A percentile compares a stretch with the other conserved stretches of the same genome.
Conservation (phyloP, 2,797 vertebrate genomes). For the Phrynocephalus forsythii region DNA sequence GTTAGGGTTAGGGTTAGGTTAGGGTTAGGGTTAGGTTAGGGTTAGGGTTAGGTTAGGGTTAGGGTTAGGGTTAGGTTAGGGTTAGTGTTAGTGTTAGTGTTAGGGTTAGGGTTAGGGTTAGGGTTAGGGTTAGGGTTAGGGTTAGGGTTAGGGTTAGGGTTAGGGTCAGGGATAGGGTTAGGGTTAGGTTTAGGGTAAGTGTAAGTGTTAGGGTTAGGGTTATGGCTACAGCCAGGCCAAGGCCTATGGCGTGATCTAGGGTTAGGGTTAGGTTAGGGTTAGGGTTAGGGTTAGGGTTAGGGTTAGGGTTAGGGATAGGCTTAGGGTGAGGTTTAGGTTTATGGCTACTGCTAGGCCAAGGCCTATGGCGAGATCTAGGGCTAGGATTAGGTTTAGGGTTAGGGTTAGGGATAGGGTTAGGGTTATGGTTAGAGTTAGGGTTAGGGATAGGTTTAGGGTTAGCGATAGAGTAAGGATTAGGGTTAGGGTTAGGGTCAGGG, state of each 20-base stretch:
- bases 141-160: background rate
- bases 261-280: constrained; percentile 5
- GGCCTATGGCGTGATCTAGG: background rate
- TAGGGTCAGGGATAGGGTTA: background rate
- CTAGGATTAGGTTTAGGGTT: too few species aligned
- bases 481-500: too few species aligned
- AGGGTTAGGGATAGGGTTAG: too few species aligned
- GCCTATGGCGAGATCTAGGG: too few species aligned
- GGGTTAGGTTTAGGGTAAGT: background rate
- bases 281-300: constrained; percentile 9
- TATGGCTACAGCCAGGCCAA: too few species aligned
- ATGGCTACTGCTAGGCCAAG: too few species aligned
- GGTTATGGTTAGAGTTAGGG: too few species aligned
- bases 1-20: background rate
- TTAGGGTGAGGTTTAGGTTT: too few species aligned
- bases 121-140: background rate
- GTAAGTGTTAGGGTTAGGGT: too few species aligned
- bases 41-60: background rate
- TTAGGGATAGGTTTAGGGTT: too few species aligned
- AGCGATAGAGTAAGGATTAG: too few species aligned
- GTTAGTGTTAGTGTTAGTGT: background rate
- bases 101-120: background rate
- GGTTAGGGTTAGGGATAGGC: constrained; percentile 10
- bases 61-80: background rate
- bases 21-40: background rate